Evolutionary conservation across 2,888 invertebrate species (phyloP), one percentile per base, ranked within the genome.

Genomic region (Aromia moschata): DNA sequence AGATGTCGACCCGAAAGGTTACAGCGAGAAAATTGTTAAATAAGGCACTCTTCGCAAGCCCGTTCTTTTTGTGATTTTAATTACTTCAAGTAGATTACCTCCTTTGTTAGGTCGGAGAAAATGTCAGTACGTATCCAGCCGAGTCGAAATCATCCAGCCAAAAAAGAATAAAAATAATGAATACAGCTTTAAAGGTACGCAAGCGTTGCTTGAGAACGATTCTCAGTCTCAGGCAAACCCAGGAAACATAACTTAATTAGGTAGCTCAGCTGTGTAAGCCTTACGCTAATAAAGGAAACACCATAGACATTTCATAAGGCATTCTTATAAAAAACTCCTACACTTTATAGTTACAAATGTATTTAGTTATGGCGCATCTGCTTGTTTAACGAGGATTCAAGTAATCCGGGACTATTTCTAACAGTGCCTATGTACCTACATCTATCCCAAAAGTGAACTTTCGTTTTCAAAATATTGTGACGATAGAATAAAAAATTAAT

Each of bases 221-320:
- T 33, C n/a, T 10, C 40, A n/a, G n/a, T 33, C n/a, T 10, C 7
- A 40, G 38, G 16, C 15, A 16, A 40, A 16, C 15, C 2, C 1
- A 40, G 15, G 33, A 3, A 25, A 33, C 16, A 15, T 16, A 46
- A 33, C 16, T 33, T 33, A 46, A 46, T 46, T 46, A 46, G 3
- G 31, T 33, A 17, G 17, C 17, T 16, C 18, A 16, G 16, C 17
- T 17, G 33, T 12, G n/a, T 25, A 25, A 20, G 44, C 25, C 4
- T 25, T 20, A 11, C 9, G 16, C 33, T 46, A 36, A 17, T 33
- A 46, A 46, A 46, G 36, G 17, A 18, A 16, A 12, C 36, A 46
- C 1, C 18, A 36, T 16, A 33, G 46, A 46, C 11, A 36, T 46
- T 46, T 12, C 17, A 30, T 25, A n/a, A n/a, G n/a, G n/a, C n/a